Evolutionary conservation across 30 jellyfish, hydroid and myxozoan species (phyloP), one percentile per base, ranked within the genome.

Genomic region (Rhopilema esculentum): DNA sequence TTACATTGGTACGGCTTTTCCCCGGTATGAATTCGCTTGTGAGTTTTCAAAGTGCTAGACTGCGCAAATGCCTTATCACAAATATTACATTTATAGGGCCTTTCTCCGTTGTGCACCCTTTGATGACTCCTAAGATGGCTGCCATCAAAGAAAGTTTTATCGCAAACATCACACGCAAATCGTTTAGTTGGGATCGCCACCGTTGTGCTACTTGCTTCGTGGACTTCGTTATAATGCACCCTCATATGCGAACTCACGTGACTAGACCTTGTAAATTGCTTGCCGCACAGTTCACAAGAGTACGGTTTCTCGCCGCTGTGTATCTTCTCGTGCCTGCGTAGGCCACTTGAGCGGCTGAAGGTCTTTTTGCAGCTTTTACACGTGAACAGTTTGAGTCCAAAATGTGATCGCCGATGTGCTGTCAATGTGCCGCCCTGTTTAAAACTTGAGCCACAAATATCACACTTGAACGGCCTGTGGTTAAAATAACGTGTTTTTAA

Each of bases 221-320:
- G 79, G 16, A 4, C 17, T 67, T 73, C 51, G 1, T 31, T 33
- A 7, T 25, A 15, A n/a, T 73, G 84, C 21, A 73, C 84, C 84
- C 84, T 30, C 64, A 32, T 61, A 21, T 79, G 89, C 2, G 80
- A 51, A 25, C 40, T 29, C n/a, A 79, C 75, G 63, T 70, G 67
- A 69, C 79, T 65, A 20, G 81, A 51, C n/a, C 72, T 53, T 62
- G 50, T 27, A 30, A 67, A 83, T 16, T 83, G 2, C 49, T 83
- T 83, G 21, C 85, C 91, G 25, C 91, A 83, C 7, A 83, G 22
- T 32, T 69, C 84, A 83, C 91, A 83, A 0, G 84, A 65, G 33
- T 68, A 69, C 24, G 91, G 85, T 77, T 29, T 83, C 23, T 83
- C 83, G 27, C 75, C 91, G 48, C 40, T 50, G 27, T 83, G 91